Conservation (phyloP, 2,888 invertebrate genomes). For the Protula sp. region DNA sequence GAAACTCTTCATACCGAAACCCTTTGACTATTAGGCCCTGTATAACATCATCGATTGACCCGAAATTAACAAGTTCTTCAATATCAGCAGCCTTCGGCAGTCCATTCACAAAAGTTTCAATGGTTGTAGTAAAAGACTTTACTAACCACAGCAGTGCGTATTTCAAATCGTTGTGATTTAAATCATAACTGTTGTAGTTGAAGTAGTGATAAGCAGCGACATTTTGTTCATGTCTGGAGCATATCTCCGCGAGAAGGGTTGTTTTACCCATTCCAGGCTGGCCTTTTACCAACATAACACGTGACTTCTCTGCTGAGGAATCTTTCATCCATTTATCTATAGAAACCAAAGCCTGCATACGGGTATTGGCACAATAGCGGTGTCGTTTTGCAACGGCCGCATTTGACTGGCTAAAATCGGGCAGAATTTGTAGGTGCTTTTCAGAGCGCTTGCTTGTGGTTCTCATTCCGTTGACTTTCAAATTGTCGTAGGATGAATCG, state of each 20-base stretch:
- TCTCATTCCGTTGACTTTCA: too few relatives aligned
- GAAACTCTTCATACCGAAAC: too few relatives aligned
- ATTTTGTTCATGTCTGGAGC: conserved; percentile 1
- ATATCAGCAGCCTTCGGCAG: conserved; percentile 10
- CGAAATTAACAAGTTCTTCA: conserved; percentile 2
- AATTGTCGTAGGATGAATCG: too few relatives aligned
- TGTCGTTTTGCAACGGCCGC: neutral
- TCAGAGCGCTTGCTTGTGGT: too few relatives aligned
- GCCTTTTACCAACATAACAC: conserved; percentile 17
- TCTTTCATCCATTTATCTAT: neutral
- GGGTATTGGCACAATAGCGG: neutral
- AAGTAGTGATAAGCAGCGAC: conserved; percentile 21
- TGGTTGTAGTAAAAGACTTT: conserved; percentile 9
- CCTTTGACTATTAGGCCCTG: too few relatives aligned
- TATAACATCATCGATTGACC: conserved; percentile 12
- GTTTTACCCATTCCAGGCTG: conserved; percentile 24
- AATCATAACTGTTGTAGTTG: conserved; percentile 10
- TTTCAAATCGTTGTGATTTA: conserved; percentile 15
- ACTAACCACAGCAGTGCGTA: conserved; percentile 15
- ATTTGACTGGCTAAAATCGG: neutral
- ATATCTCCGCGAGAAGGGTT: conserved; percentile 17
- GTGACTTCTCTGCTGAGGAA: neutral
- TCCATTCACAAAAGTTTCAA: conserved; percentile 11
- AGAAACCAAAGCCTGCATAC: neutral
- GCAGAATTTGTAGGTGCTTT: neutral